phyloP scores from a whole-genome alignment of 1,140 invertebrate species.

The Leguminivora glycinivorella region DNA sequence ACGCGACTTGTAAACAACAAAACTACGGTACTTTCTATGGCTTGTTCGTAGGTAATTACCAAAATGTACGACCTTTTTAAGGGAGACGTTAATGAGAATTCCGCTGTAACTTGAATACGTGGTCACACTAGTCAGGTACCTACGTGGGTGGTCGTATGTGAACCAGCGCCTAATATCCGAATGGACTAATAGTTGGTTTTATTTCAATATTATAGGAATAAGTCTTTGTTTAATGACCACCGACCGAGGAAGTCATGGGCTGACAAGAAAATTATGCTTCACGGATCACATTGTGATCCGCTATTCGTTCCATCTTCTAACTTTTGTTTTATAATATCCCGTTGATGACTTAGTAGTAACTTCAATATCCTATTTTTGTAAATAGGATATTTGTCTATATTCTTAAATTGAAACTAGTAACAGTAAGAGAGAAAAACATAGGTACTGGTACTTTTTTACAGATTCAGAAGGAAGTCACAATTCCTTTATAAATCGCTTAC shows the following conservation, averaged over 20 bases:
- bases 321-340: not conserved
- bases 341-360: not conserved
- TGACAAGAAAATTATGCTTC: conserved; percentile 24
- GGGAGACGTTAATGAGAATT: conserved; percentile 9
- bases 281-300: conserved; percentile 1
- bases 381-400: conserved; percentile 32
- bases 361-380: not conserved
- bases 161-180: conserved; percentile 15
- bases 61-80: conserved; percentile 8
- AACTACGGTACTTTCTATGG: conserved; percentile 23
- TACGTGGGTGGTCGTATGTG: conserved; percentile 24
- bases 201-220: conserved; percentile 13
- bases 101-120: conserved; percentile 1
- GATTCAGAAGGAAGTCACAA: too few species aligned
- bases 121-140: conserved; percentile 10
- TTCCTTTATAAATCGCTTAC: too few species aligned
- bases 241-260: not conserved
- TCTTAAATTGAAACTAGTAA: too few species aligned
- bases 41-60: conserved; percentile 16
- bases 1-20: not conserved
- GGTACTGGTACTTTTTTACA: too few species aligned
- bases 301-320: not conserved
- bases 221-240: not conserved
- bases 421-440: too few species aligned
- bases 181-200: conserved; percentile 14